A percentile compares a stretch with the other conserved stretches of the same genome.
These are phyloP conservation scores for Craniophora ligustri DNA, from an alignment of 2,888 invertebrate species.

Conservation along the genomic window DNA sequence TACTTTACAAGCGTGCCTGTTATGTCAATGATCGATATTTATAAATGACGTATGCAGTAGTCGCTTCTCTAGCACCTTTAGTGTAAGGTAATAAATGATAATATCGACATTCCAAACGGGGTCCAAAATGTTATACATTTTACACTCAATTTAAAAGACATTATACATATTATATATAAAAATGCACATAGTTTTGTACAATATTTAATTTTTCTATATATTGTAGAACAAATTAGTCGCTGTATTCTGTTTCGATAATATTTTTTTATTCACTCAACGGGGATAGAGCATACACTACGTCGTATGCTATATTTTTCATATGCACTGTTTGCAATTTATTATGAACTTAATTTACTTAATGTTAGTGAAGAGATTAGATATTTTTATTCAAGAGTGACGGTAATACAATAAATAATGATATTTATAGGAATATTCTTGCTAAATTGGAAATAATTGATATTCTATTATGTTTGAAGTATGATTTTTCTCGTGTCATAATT, in stretches of 20 bases:
- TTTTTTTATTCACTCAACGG: conserved; percentile 49
- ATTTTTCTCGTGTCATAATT: conserved; percentile 84
- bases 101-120: conserved; percentile 84
- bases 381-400: conserved; percentile 87
- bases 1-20: conserved; percentile 78
- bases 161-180: conserved; percentile 55
- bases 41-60: conserved; percentile 74
- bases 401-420: conserved; percentile 83
- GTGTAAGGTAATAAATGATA: conserved; percentile 65
- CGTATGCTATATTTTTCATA: conserved; percentile 57
- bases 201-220: conserved; percentile 49
- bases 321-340: conserved; percentile 81
- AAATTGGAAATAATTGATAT: conserved; percentile 80
- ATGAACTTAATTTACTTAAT: conserved; percentile 84
- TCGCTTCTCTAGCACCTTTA: conserved; percentile 65
- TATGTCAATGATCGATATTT: conserved; percentile 63
- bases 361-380: conserved; percentile 86
- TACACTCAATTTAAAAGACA: conserved; percentile 64
- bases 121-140: conserved; percentile 77
- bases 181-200: conserved; percentile 59
- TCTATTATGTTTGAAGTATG: conserved; percentile 83
- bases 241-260: conserved; percentile 51
- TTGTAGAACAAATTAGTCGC: conserved; percentile 61
- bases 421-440: conserved; percentile 84
- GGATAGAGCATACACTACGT: conserved; percentile 54